Evolutionary conservation across 2,888 invertebrate genomes (phyloP).

Genomic region (Polylopha cassiicola): DNA sequence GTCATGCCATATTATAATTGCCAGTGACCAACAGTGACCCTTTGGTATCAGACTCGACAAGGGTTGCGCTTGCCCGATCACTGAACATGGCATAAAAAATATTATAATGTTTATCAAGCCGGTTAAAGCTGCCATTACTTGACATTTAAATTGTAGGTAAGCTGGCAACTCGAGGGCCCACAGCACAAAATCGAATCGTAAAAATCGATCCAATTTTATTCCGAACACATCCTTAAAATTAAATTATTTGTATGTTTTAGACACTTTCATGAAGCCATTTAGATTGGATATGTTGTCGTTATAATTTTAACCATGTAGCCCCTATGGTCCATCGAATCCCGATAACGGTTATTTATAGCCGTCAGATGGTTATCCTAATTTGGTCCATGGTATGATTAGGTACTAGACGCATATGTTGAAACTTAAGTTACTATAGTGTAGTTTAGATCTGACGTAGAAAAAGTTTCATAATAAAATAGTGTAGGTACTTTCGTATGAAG

Average conservation of each 20-base stretch:
- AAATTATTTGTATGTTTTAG: constrained; percentile 1
- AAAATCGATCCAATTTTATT: too few relatives aligned
- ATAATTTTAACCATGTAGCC: constrained; percentile 20
- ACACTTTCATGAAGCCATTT: constrained; percentile 13
- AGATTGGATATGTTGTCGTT: constrained; percentile 12
- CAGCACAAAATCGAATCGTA: too few relatives aligned
- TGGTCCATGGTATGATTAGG: constrained; percentile 29
- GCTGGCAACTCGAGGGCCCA: constrained; percentile 2
- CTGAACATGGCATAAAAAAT: constrained; percentile 37
- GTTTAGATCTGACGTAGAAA: too few relatives aligned
- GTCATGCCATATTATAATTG: constrained; percentile 23
- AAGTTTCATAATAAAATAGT: too few relatives aligned
- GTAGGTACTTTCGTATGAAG: too few relatives aligned
- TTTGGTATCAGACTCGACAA: constrained; percentile 31
- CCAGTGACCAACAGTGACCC: constrained; percentile 43
- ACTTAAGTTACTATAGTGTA: background rate
- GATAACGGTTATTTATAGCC: constrained; percentile 67
- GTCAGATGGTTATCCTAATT: constrained; percentile 39
- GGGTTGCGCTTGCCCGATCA: constrained; percentile 41
- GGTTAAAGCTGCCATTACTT: constrained; percentile 18
- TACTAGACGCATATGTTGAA: constrained; percentile 1
- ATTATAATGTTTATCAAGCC: constrained; percentile 38
- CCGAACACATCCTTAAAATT: too few relatives aligned
- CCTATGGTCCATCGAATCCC: constrained; percentile 39
- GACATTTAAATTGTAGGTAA: constrained; percentile 20